These are phyloP conservation scores for Dascyllus trimaculatus DNA, from an alignment of 2,113 vertebrate species.

Conservation along the genomic window DNA sequence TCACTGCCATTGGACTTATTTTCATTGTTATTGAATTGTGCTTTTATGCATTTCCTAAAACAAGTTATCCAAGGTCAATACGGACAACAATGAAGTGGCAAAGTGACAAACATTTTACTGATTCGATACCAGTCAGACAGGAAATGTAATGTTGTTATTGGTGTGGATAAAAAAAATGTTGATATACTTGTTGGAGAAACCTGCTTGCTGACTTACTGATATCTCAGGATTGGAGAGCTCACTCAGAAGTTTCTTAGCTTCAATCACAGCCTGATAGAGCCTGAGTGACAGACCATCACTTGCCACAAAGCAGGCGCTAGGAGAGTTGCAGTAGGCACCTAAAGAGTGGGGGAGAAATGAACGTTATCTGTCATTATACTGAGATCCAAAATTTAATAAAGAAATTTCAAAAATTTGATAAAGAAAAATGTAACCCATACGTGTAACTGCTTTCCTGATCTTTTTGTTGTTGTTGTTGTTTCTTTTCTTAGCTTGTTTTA, in stretches of 20 bases:
- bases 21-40: neutral
- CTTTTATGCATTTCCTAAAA: neutral
- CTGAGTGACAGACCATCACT: slow-evolving; percentile 95
- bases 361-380: neutral
- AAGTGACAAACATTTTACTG: too few species aligned
- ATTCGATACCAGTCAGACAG: too few species aligned
- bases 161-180: too few species aligned
- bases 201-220: slow-evolving; percentile 88
- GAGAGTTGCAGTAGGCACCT: slow-evolving; percentile 98
- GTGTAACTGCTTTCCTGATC: too few species aligned
- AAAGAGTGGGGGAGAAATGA: slow-evolving; percentile 8
- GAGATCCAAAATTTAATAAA: too few species aligned
- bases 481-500: too few species aligned
- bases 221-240: slow-evolving; percentile 97
- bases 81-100: too few species aligned
- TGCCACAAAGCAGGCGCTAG: slow-evolving; percentile 98
- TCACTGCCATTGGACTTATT: neutral
- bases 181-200: neutral
- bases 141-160: too few species aligned
- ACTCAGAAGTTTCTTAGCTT: slow-evolving; percentile 95
- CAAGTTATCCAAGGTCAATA: too few species aligned
- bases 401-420: too few species aligned
- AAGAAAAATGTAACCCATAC: too few species aligned
- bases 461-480: too few species aligned
- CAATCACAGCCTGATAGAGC: slow-evolving; percentile 97